A percentile compares a stretch with the other conserved stretches of the same genome.
These are phyloP conservation scores for Carassius carassius DNA, from an alignment of 2,113 vertebrate genomes.

Conservation along the genomic window DNA sequence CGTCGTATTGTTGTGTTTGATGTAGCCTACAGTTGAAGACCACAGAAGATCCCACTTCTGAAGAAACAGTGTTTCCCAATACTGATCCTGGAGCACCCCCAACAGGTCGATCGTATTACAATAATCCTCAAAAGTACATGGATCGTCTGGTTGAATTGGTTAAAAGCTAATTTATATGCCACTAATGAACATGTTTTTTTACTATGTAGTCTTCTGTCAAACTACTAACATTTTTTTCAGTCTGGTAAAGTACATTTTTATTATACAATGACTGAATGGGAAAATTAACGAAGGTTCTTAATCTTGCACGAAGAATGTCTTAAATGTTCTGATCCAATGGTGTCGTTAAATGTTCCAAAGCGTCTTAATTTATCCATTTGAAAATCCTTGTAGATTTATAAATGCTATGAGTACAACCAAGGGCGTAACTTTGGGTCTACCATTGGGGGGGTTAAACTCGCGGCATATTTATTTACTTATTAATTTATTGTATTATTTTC, in stretches of 20 bases:
- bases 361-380: background rate
- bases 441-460: no score
- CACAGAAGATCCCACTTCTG: background rate
- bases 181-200: background rate
- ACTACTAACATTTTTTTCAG: background rate
- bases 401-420: background rate
- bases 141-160: background rate
- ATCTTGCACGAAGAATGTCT: background rate
- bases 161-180: background rate
- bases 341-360: no score
- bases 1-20: background rate
- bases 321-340: background rate
- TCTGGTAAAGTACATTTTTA: background rate
- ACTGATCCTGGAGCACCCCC: constrained; percentile 11
- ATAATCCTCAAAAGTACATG: background rate
- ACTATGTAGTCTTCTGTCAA: background rate
- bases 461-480: no score
- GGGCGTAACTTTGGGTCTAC: no score
- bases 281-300: background rate
- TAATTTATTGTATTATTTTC: no score
- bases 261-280: background rate
- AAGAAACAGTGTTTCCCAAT: background rate
- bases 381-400: background rate
- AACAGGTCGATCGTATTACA: background rate
- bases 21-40: background rate